Evolutionary conservation across 2,888 invertebrate genomes (phyloP).

Genomic region (Apamea epomidion): DNA sequence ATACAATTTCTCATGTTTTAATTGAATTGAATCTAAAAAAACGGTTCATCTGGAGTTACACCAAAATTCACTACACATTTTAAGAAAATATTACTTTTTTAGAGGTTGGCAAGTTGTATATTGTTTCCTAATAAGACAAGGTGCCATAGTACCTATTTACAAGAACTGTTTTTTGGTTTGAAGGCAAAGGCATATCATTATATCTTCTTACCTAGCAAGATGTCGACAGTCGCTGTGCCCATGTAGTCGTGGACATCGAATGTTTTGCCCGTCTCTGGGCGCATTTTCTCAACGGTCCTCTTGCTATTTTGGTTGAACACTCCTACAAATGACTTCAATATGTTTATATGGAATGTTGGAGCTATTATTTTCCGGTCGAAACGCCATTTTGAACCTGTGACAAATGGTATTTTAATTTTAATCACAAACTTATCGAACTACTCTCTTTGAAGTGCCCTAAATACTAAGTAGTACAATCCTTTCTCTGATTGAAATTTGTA

Average conservation of each 20-base stretch:
- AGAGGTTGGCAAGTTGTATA: not conserved
- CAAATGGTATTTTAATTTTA: not conserved
- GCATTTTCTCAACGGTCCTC: conserved; percentile 92
- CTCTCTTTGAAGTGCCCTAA: not conserved
- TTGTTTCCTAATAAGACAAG: not conserved
- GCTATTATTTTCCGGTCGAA: conserved; percentile 95
- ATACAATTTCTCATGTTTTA: not conserved
- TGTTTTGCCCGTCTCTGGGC: conserved; percentile 91
- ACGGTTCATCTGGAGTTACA: not conserved
- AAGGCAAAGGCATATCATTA: not conserved
- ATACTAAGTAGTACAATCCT: not conserved
- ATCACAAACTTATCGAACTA: not conserved
- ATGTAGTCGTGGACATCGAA: conserved; percentile 95
- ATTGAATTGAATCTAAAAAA: not conserved
- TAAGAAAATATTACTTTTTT: not conserved
- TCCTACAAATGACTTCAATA: conserved; percentile 94
- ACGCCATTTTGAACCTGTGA: conserved; percentile 93
- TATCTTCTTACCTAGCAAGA: conserved; percentile 90
- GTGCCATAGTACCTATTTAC: not conserved
- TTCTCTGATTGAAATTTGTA: not conserved
- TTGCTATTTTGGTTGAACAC: conserved; percentile 94
- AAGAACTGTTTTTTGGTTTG: not conserved
- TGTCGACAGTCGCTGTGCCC: conserved; percentile 95
- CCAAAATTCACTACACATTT: not conserved
- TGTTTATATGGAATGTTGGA: conserved; percentile 95